These are phyloP conservation scores for Dastarcus helophoroides DNA, from an alignment of 2,888 invertebrate species.

Conservation along the genomic window DNA sequence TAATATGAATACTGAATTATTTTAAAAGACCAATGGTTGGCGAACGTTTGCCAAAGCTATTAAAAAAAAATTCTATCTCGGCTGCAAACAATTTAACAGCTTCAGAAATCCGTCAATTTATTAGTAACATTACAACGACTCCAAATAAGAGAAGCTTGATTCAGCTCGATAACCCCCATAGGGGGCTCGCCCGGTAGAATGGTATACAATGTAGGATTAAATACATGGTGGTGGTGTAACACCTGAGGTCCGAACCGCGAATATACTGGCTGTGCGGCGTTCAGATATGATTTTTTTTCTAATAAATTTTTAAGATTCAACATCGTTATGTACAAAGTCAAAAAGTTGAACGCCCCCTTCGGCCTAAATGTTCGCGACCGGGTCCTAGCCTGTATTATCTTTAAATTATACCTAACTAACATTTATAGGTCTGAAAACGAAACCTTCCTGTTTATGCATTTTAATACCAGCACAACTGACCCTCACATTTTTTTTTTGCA, in stretches of 20 bases:
- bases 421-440: slow-evolving; percentile 24
- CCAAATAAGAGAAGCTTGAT: no score
- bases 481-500: slow-evolving; percentile 9
- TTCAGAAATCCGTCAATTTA: no score
- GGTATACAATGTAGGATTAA: slow-evolving; percentile 27
- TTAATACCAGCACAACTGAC: slow-evolving; percentile 12
- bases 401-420: slow-evolving; percentile 20
- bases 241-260: slow-evolving; percentile 2
- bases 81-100: no score
- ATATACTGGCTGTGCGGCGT: no score
- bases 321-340: slow-evolving; percentile 25
- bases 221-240: slow-evolving; percentile 16
- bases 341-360: slow-evolving; percentile 18
- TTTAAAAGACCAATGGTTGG: no score
- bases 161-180: no score
- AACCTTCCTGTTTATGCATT: slow-evolving; percentile 13
- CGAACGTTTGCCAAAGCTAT: no score
- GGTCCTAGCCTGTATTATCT: slow-evolving; percentile 16
- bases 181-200: no score
- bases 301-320: slow-evolving; percentile 21
- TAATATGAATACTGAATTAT: no score
- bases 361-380: slow-evolving; percentile 21
- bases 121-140: no score
- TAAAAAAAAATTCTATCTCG: no score
- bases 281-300: no score